These are phyloP conservation scores for Thera obeliscata DNA, from an alignment of 2,888 invertebrate species.

Conservation along the genomic window DNA sequence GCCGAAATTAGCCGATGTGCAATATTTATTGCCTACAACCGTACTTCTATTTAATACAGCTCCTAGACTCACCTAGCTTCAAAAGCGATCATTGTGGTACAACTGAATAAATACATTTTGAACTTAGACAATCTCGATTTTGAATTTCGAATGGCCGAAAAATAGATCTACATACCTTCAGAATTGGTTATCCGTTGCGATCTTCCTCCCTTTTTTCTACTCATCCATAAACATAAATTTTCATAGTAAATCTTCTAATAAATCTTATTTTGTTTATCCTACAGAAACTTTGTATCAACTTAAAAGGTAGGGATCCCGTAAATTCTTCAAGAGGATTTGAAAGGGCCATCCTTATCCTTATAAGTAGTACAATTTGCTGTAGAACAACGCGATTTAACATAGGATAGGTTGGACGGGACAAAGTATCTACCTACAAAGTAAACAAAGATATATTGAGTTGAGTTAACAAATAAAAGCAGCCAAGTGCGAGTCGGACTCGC, in stretches of 20 bases:
- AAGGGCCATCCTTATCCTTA: slow-evolving; percentile 36
- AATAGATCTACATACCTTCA: not conserved
- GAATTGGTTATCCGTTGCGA: slow-evolving; percentile 9
- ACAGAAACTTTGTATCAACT: slow-evolving; percentile 46
- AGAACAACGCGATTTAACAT: slow-evolving; percentile 18
- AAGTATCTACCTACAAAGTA: not conserved
- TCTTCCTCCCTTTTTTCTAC: not conserved
- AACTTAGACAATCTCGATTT: too few relatives aligned
- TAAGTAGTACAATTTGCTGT: slow-evolving; percentile 5
- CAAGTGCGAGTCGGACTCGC: too few relatives aligned
- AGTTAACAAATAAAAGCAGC: too few relatives aligned
- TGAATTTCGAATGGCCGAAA: not conserved
- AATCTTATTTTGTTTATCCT: slow-evolving; percentile 35
- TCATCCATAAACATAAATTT: slow-evolving; percentile 18
- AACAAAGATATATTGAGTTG: not conserved
- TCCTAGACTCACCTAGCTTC: too few relatives aligned
- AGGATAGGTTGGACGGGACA: not conserved
- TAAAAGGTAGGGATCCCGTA: slow-evolving; percentile 53
- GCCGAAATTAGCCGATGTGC: too few relatives aligned
- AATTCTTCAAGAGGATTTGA: slow-evolving; percentile 57
- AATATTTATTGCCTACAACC: too few relatives aligned
- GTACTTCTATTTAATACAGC: too few relatives aligned
- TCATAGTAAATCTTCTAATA: slow-evolving; percentile 30
- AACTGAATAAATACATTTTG: too few relatives aligned
- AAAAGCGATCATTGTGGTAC: too few relatives aligned